Evolutionary conservation across 2,797 vertebrate genomes (phyloP), one percentile per base, ranked within the genome.

Genomic region (Tapera naevia): DNA sequence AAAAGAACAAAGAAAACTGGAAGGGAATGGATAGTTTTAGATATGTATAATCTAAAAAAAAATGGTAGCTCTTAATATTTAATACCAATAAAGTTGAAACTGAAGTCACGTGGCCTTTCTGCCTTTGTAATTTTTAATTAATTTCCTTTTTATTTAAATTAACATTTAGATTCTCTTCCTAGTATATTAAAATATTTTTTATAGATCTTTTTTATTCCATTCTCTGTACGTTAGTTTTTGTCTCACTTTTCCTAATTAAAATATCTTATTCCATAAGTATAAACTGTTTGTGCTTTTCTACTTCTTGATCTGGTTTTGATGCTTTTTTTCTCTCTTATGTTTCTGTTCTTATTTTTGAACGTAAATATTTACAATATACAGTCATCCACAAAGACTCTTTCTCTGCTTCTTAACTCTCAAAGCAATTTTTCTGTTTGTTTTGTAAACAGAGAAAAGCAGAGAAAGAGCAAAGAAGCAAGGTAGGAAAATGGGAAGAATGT

Each of bases 1-100:
- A 23, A 50, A 83, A 95, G 89, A 73, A 0, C 32, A 73, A 91
- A 87, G 51, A 84, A 93, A 96, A 94, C 37, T 33, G 95, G 67
- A 91, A 92, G 33, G 5, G 51, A 88, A 67, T 17, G 7, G 25
- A 50, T 25, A 71, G 18, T 30, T 79, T 86, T 46, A 67, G 54
- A 78, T 35, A 56, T 7, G 5, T 32, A n/a, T 50, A 4, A 56
- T 70, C 67, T 22, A 2, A 56, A 25, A 46, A 46, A 58, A 54
- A 39, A 33, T 11, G 2, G 2, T 14, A n/a, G 56, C 10, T 50
- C 11, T 33, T 35, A 37, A 46, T 18, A 27, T 45, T 25, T 39
- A 80, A 74, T 46, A 58, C 11, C 23, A 58, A 41, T 46, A 25
- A 78, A 74, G n/a, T 57, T 69, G 48, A 80, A 88, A 57, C 2